These are phyloP conservation scores for Melinaea menophilus DNA, from an alignment of 2,888 invertebrate genomes.

Conservation along the genomic window DNA sequence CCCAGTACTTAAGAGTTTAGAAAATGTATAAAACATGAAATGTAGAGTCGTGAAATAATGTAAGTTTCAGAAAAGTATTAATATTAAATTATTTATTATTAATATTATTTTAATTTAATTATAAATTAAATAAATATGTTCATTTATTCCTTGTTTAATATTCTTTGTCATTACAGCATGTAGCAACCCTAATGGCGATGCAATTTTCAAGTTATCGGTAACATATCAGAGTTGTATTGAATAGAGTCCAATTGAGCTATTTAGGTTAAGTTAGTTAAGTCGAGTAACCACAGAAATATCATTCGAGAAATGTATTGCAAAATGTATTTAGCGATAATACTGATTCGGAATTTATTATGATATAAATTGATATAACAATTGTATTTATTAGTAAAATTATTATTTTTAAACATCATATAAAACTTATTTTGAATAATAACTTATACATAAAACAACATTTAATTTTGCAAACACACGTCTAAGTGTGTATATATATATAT, in stretches of 20 bases:
- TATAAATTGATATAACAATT: slow-evolving; percentile 5
- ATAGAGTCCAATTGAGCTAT: slow-evolving; percentile 5
- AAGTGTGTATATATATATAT: no score
- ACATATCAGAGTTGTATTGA: slow-evolving; percentile 5
- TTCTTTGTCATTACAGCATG: neutral
- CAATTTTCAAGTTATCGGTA: neutral
- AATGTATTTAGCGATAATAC: neutral
- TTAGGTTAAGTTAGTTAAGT: slow-evolving; percentile 2
- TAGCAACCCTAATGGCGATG: neutral
- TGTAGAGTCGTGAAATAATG: neutral
- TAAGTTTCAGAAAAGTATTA: no score
- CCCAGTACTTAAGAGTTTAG: neutral
- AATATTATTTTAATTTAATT: no score
- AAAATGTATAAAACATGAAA: neutral
- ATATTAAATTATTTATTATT: no score
- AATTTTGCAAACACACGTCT: no score
- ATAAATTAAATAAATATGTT: no score
- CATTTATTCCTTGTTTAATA: no score
- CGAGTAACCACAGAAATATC: neutral
- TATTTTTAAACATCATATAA: no score
- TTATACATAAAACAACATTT: no score
- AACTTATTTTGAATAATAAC: slow-evolving; percentile 1
- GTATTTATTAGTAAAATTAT: no score
- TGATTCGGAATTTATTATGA: slow-evolving; percentile 9
- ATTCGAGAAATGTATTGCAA: neutral